Evolutionary conservation across 2,113 vertebrate species (phyloP).

Genomic region (Porphyrio hochstetteri): DNA sequence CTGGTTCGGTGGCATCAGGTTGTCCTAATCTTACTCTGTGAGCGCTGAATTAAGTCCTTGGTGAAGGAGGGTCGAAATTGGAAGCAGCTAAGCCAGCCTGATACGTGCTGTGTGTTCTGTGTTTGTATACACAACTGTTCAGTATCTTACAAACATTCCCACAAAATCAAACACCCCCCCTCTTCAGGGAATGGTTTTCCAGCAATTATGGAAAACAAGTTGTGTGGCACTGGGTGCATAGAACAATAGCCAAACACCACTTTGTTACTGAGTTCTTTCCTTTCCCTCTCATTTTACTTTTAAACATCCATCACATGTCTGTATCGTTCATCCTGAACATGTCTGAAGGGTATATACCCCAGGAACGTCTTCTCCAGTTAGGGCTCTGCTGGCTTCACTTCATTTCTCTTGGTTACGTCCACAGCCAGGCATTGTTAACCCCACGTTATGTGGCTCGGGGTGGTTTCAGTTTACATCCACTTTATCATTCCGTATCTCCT

Average conservation of each 20-base stretch:
- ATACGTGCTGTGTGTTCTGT: neutral
- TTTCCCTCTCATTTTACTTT: neutral
- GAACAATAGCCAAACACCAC: neutral
- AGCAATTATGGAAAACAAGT: neutral
- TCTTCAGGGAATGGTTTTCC: conserved; percentile 1
- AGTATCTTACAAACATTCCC: conserved; percentile 11
- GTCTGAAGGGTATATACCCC: neutral
- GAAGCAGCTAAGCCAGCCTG: neutral
- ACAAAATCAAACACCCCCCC: neutral
- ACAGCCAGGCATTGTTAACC: neutral
- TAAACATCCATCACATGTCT: neutral
- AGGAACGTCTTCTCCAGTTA: neutral
- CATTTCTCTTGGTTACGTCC: neutral
- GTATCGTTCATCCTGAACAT: neutral
- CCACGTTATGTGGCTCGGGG: neutral
- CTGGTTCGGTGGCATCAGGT: neutral
- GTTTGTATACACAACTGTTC: neutral
- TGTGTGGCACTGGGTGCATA: neutral
- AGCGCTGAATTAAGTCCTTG: neutral
- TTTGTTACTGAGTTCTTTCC: neutral
- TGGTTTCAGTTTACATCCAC: neutral
- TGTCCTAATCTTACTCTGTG: neutral
- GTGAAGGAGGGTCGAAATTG: neutral
- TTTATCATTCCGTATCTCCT: neutral
- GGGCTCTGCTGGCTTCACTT: neutral